Evolutionary conservation across 30 jellyfish, hydroid and myxozoan genomes (phyloP).

Genomic region (Turritopsis rubra): DNA sequence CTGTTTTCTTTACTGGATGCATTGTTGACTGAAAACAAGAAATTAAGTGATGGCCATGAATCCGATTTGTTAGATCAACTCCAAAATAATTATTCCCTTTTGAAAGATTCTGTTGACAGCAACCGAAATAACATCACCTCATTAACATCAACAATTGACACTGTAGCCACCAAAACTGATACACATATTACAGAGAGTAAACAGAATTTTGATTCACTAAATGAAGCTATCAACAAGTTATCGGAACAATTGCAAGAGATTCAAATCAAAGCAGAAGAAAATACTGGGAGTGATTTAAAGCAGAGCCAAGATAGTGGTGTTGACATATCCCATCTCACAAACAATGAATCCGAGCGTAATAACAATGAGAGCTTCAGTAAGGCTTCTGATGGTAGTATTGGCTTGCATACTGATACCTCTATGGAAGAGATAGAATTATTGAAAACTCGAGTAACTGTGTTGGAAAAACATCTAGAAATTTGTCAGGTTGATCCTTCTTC

Average conservation of each 20-base stretch:
- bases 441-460: neutral
- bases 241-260: neutral
- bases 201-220: neutral
- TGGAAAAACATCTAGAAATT: neutral
- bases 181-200: neutral
- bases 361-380: neutral
- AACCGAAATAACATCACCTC: neutral
- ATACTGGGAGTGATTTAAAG: neutral
- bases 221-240: neutral
- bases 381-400: neutral
- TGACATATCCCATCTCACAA: neutral
- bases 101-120: conserved; percentile 1
- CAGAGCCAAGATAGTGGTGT: neutral
- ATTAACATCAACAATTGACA: neutral
- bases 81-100: neutral
- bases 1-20: conserved; percentile 44
- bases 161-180: neutral
- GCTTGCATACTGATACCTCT: neutral
- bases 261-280: neutral
- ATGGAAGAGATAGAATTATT: neutral
- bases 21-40: neutral
- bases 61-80: neutral
- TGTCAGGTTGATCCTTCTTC: neutral
- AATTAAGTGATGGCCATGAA: neutral
- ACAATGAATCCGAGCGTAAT: neutral